Conservation (phyloP, 2,888 invertebrate species). For the Stenotaenia linearis region DNA sequence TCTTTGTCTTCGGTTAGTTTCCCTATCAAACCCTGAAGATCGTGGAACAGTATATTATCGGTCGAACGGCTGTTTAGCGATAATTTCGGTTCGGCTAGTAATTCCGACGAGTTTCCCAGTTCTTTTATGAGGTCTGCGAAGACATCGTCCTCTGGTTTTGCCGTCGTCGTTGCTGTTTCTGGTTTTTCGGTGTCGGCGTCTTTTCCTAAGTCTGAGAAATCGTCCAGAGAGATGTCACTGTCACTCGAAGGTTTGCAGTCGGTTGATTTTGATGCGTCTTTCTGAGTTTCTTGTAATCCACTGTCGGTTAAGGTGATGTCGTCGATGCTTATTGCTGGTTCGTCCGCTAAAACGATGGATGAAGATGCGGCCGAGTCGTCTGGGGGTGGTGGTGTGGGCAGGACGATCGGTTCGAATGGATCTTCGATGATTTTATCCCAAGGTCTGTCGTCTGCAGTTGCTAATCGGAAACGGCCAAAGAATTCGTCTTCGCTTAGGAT, state of each 20-base stretch:
- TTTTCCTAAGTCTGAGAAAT: background rate
- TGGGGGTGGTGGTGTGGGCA: background rate
- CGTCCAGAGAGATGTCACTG: background rate
- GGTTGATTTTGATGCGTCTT: background rate
- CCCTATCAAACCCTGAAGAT: background rate
- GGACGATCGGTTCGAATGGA: background rate
- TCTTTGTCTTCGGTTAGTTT: background rate
- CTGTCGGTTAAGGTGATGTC: background rate
- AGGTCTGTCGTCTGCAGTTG: constrained; percentile 38
- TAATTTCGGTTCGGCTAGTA: background rate
- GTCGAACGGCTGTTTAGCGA: background rate
- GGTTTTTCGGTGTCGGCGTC: background rate
- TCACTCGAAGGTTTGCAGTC: background rate
- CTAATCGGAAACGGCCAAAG: constrained; percentile 36
- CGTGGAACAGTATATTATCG: background rate
- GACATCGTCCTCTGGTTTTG: background rate
- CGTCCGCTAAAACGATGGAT: background rate
- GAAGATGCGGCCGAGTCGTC: background rate
- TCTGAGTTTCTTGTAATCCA: background rate
- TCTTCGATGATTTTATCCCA: constrained; percentile 31
- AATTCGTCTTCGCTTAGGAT: constrained; percentile 38
- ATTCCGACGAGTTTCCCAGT: background rate
- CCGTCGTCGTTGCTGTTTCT: background rate
- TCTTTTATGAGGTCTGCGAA: background rate
- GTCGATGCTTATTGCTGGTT: background rate